phyloP scores from a whole-genome alignment of 2,113 vertebrate genomes.

The Ptilonorhynchus violaceus region DNA sequence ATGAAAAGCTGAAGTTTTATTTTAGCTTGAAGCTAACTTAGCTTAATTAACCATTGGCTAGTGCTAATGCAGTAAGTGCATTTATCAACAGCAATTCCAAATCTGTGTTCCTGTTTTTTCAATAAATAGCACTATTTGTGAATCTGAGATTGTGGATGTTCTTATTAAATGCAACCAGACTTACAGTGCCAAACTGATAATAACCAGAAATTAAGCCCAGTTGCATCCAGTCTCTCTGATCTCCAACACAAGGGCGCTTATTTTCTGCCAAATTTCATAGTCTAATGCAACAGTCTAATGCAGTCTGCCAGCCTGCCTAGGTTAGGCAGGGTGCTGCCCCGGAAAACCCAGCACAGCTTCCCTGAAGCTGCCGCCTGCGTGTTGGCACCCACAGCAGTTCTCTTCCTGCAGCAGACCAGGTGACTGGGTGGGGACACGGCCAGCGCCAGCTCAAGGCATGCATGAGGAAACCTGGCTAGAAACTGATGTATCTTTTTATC shows the following conservation, averaged over 20 bases:
- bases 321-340: background rate
- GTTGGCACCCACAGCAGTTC: background rate
- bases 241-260: background rate
- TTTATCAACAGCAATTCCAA: background rate
- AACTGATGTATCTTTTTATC: background rate
- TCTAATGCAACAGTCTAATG: background rate
- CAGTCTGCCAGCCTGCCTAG: fast-evolving
- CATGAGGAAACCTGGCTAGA: background rate
- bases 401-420: background rate
- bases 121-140: background rate
- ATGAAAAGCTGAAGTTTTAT: background rate
- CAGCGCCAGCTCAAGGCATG: background rate
- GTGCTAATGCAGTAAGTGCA: background rate
- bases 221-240: background rate
- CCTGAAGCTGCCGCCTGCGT: fast-evolving
- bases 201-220: background rate
- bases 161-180: background rate
- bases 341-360: background rate
- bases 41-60: background rate
- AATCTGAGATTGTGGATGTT: background rate
- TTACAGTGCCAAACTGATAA: background rate
- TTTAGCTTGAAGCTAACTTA: background rate
- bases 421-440: background rate
- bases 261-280: background rate
- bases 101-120: background rate